Evolutionary conservation across 2,888 invertebrate genomes (phyloP).

Genomic region (Trypoxylon attenuatum): DNA sequence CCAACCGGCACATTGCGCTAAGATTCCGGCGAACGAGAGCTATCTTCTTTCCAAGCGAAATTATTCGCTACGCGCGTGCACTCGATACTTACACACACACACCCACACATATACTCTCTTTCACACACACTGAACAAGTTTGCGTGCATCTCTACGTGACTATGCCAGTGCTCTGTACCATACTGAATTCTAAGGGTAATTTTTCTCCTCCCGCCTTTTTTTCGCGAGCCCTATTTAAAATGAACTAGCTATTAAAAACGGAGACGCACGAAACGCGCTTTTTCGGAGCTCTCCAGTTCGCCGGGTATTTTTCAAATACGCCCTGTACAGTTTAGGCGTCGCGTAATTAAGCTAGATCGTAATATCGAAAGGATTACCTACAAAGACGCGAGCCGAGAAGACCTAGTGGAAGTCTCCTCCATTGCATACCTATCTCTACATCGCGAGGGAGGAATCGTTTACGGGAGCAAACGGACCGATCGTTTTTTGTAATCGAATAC

Average conservation of each 20-base stretch:
- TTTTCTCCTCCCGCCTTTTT: slow-evolving; percentile 55
- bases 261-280: slow-evolving; percentile 36
- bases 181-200: slow-evolving; percentile 67
- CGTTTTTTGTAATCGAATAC: too few relatives aligned
- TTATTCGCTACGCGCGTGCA: too few relatives aligned
- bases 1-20: too few relatives aligned
- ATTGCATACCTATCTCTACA: too few relatives aligned
- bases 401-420: too few relatives aligned
- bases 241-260: slow-evolving; percentile 34
- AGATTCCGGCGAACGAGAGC: too few relatives aligned
- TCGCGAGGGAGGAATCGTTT: neutral
- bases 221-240: slow-evolving; percentile 59
- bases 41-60: too few relatives aligned
- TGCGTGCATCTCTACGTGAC: slow-evolving; percentile 60
- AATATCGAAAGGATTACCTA: slow-evolving; percentile 22
- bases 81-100: too few relatives aligned
- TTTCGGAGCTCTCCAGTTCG: slow-evolving; percentile 37
- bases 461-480: too few relatives aligned
- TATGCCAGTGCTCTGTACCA: slow-evolving; percentile 70
- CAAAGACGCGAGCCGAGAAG: too few relatives aligned
- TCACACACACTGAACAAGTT: too few relatives aligned
- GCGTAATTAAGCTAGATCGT: slow-evolving; percentile 45
- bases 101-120: too few relatives aligned
- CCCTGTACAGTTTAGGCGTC: slow-evolving; percentile 44
- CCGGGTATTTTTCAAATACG: slow-evolving; percentile 50